Base-by-base conservation (phyloP, 92 coral and sea anemone species). In the Heliopora coerulea region DNA sequence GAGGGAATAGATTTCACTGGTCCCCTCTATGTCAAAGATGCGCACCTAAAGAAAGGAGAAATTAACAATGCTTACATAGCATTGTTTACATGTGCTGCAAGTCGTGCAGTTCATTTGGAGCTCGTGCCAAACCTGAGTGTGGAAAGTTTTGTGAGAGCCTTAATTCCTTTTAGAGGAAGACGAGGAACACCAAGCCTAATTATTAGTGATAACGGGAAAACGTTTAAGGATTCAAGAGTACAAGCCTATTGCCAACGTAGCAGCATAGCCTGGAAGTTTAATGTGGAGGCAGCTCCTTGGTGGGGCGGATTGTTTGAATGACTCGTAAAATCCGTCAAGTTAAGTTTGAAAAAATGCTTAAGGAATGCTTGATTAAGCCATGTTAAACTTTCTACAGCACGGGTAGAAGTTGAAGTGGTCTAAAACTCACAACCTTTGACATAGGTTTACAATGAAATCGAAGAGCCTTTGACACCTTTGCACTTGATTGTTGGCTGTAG, bases 31-130 rank as follows among this genome's bases (percentile, higher is more conserved):
- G n/a, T n/a, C n/a, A 59, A 28, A 67, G 87, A 61, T 33, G 57
- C 62, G 28, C 70, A 46, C 39, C 13, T 48, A 67, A 61, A 56
- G 46, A 66, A 61, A 0, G 49, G 37, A 30, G 82, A 83, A 37
- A 46, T 56, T 59, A 59, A 75, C 24, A 82, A 82, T 39, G 79
- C 56, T 2, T 68, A 77, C 67, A 76, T 82, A 56, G 81, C 73
- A 37, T 61, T 82, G 42, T 83, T 83, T 63, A 78, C 82, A 13
- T 67, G 76, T 29, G 79, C 83, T 35, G 21, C 87, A 33, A 65
- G 54, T 24, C 49, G 81, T 33, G 80, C 75, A 11, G 80, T 79
- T 0, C 84, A 78, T 35, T 28, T 83, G 54, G 80, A 83, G 19
- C 34, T 79, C 9, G 74, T 80, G 8, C 69, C 88, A 25, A 68